Evolutionary conservation across 2,113 vertebrate species (phyloP), one percentile per base, ranked within the genome.

Genomic region (Arvicanthis niloticus): DNA sequence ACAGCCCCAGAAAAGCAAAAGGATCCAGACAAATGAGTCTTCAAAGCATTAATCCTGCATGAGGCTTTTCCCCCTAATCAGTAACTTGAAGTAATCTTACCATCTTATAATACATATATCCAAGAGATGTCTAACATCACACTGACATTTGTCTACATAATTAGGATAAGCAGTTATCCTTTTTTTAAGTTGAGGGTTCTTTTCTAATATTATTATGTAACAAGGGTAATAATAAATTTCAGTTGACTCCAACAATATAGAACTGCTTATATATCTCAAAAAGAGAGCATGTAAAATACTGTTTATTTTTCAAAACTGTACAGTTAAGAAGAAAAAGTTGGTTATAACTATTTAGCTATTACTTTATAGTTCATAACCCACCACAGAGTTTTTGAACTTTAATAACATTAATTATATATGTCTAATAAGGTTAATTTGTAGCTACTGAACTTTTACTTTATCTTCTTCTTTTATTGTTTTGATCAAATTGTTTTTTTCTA

Each of bases 251-350:
- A 58, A 58, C 3, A 0, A 70, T 91, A 26, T 70, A 85, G 24
- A 26, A 53, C 58, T 75, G 12, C 58, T 85, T 53, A 17, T 92
- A 65, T 76, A 86, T 94, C 37, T 96, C 10, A 51, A 93, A 73
- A 87, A 42, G 48, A 68, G 15, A 48, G 10, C 10, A 42, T 42
- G n/a, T 53, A 70, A n/a, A 89, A 75, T 76, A 70, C 26, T 3
- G 72, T 11, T 48, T 3, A 77, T 75, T 95, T 95, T 67, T 91
- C 24, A 94, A 95, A 97, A 75, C n/a, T 67, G 0, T 51, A 56
- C 0, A 82, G n/a, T 75, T 51, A 26, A 78, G 70, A 70, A 85
- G 42, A n/a, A 0, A 92, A 0, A 1, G 58, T 60, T 95, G 1
- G 22, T 92, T 89, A 10, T 84, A 75, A 70, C 56, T 67, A 2